Evolutionary conservation across 2,888 invertebrate genomes (phyloP), one percentile per base, ranked within the genome.

Genomic region (Mylabris sibirica): DNA sequence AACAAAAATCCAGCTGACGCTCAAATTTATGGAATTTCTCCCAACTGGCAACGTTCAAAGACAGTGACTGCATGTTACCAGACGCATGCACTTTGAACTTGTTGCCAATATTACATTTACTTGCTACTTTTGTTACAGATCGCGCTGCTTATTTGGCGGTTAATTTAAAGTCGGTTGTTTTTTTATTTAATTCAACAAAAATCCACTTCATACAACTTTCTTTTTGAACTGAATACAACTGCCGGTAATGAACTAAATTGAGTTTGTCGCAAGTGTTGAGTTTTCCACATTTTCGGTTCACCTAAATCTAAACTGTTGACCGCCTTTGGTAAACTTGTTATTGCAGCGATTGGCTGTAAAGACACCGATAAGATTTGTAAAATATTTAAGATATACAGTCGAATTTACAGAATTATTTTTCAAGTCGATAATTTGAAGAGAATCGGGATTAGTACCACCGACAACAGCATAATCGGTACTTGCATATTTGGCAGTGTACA

Each of bases 261-360:
- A 61, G 73, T 74, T 63, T 73, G 60, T 30, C 26, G 8, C n/a
- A n/a, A n/a, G n/a, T 78, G 77, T 60, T 67, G 74, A n/a, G 70
- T 69, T 38, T 75, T 53, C 3, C 41, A 59, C 34, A 34, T 26
- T 57, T 88, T 83, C 35, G 86, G 75, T 26, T 85, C 86, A 44
- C 90, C 89, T 67, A 88, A 82, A 79, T 89, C 90, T 63, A 90
- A 80, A 24, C 86, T 84, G 78, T 89, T 90, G 64, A 90, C 86
- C 14, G 87, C 88, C 22, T 87, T 87, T 3, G 87, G 86, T 65
- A 90, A 85, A 72, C 88, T 88, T 74, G 85, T 83, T 66, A 90
- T 85, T 20, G 85, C 82, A 67, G 88, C 88, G 69, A 87, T 82
- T 0, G 89, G 89, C 90, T 91, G 84, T 38, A 62, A 30, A 30